Conservation (phyloP, 1,140 invertebrate species). For the Trichonephila inaurata region DNA sequence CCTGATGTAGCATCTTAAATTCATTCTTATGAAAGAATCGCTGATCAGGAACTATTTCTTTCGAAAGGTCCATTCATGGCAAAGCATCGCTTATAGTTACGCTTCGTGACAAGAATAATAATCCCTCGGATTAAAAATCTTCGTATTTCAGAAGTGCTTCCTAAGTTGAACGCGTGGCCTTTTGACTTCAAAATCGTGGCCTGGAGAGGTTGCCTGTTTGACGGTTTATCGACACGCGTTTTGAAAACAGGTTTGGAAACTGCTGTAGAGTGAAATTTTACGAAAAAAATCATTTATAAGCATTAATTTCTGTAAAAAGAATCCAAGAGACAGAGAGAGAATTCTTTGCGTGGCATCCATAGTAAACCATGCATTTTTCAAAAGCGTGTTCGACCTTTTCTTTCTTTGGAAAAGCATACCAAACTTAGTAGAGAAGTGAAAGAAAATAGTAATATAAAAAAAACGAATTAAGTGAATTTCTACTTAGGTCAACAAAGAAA, state of each 20-base stretch:
- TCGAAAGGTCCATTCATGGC: slow-evolving; percentile 22
- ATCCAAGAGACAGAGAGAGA: background rate
- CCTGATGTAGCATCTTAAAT: background rate
- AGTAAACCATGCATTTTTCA: no score
- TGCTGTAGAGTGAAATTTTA: background rate
- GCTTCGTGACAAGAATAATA: slow-evolving; percentile 43
- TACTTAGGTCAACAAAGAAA: no score
- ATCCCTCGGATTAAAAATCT: background rate
- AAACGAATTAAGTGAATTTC: no score
- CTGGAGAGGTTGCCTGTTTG: background rate
- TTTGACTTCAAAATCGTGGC: background rate
- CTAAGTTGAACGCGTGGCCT: background rate
- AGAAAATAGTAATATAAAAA: no score
- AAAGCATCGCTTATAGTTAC: background rate
- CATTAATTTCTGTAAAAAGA: background rate
- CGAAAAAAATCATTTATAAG: no score
- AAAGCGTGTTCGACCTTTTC: no score
- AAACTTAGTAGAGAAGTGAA: no score
- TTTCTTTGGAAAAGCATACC: no score
- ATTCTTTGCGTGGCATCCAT: no score
- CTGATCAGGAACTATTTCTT: background rate
- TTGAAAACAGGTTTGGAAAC: background rate
- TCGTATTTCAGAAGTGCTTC: background rate
- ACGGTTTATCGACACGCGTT: slow-evolving; percentile 15
- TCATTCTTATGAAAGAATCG: slow-evolving; percentile 3